Percentiles rank a stretch among this genome's conserved stretches.
phyloP scores from a whole-genome alignment of 2,797 vertebrate genomes.

The Phaenicophaeus curvirostris region DNA sequence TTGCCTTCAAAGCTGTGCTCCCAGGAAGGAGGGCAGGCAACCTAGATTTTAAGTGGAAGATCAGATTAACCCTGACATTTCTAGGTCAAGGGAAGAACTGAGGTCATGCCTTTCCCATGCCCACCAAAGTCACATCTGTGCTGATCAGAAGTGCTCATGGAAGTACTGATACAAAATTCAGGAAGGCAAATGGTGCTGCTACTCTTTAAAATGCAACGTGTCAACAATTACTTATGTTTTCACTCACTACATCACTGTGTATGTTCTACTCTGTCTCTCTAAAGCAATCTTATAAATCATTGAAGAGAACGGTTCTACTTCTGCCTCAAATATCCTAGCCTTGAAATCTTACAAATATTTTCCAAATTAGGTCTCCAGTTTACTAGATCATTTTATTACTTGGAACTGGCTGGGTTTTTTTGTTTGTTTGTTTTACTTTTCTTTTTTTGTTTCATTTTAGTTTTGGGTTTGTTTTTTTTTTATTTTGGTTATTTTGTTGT shows the following conservation, averaged over 20 bases:
- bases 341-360: conserved; percentile 71
- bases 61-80: conserved; percentile 67
- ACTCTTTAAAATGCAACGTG: conserved; percentile 53
- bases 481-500: background rate
- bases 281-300: conserved; percentile 81
- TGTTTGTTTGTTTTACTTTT: no score
- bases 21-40: conserved; percentile 36
- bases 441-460: no score
- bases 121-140: conserved; percentile 48
- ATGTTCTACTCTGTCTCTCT: conserved; percentile 74
- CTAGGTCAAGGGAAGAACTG: conserved; percentile 55
- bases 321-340: conserved; percentile 68
- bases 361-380: conserved; percentile 72
- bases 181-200: conserved; percentile 13
- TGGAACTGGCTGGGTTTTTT: background rate
- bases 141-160: conserved; percentile 17
- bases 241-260: conserved; percentile 63
- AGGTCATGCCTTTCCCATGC: conserved; percentile 42
- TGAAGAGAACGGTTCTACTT: conserved; percentile 78
- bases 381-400: conserved; percentile 60
- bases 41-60: conserved; percentile 49
- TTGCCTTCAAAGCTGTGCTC: conserved; percentile 23
- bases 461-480: background rate
- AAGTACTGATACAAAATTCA: conserved; percentile 65
- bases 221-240: conserved; percentile 67